Evolutionary conservation across 2,113 vertebrate genomes (phyloP).

Genomic region (Pungitius pungitius): DNA sequence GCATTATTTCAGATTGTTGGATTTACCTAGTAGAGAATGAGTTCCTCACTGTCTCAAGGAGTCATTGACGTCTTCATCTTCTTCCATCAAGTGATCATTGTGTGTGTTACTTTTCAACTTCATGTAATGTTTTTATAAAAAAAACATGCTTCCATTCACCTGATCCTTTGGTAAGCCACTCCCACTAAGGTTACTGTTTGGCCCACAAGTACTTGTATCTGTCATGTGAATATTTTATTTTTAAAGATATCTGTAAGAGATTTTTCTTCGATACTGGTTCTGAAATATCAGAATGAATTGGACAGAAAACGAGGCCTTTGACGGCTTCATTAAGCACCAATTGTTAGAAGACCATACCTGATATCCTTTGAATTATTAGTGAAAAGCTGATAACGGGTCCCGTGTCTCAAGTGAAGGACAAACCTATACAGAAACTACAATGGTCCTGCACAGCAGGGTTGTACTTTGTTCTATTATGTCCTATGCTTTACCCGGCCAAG

Average conservation of each 20-base stretch:
- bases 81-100: neutral
- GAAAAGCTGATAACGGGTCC: too few relatives aligned
- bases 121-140: too few relatives aligned
- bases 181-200: neutral
- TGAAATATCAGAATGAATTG: neutral
- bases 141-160: neutral
- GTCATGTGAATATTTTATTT: neutral
- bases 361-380: too few relatives aligned
- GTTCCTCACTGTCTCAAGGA: neutral
- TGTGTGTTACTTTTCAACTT: neutral
- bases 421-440: too few relatives aligned
- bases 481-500: slow-evolving; percentile 73
- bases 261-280: neutral
- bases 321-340: neutral
- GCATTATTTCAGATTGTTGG: neutral
- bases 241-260: neutral
- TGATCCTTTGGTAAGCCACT: neutral
- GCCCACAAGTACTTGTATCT: neutral
- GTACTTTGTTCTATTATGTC: neutral
- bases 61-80: neutral
- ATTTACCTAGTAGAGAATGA: neutral
- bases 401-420: neutral
- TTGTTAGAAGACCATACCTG: neutral
- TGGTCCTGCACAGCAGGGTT: too few relatives aligned
- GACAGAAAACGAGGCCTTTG: neutral